Base-by-base conservation (phyloP, 2,797 vertebrate species). In the Xerus rutilus region DNA sequence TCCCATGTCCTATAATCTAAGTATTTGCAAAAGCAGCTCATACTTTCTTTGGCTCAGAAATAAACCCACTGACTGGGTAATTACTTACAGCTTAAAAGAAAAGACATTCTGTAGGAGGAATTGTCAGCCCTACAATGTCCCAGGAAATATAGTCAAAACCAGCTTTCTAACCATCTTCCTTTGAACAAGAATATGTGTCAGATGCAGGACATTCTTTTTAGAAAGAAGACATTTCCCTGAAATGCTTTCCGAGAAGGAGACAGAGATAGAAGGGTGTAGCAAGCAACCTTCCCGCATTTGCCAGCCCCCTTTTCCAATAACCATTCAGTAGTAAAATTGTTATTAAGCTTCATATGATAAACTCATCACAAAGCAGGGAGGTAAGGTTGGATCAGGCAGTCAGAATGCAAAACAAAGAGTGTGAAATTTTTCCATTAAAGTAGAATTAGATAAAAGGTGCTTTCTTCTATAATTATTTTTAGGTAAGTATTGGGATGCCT, bases 11-110 rank as follows among this genome's bases (percentile, higher is more conserved):
- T 74, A 6, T 52, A 76, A 88, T 14, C 49, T 52, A 14, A 12
- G 49, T 52, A 64, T 49, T 88, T 93, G 77, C 39, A 83, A 89
- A 96, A 93, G 78, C 35, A 88, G 47, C 32, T 92, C 78, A 14
- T 5, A 65, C 49, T 96, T 89, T 93, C 86, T 92, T 93, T 90
- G 32, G 85, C 30, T 78, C 87, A 88, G 73, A 62, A 96, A 96
- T 86, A 95, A 97, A 94, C 86, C 43, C 87, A 87, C 84, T 32
- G 73, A 23, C 11, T 79, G 49, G 13, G 57, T 64, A 57, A 65
- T 45, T 64, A 84, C 4, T 7, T 32, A 76, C 11, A 76, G 17
- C 9, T 64, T 82, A 32, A 78, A 85, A 91, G 57, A 89, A 39
- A 79, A 84, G 49, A 73, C 23, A 69, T 78, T 79, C 52, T 84